These are phyloP conservation scores for Crotalus horridus DNA, from an alignment of 2,113 vertebrate genomes.

Conservation along the genomic window DNA sequence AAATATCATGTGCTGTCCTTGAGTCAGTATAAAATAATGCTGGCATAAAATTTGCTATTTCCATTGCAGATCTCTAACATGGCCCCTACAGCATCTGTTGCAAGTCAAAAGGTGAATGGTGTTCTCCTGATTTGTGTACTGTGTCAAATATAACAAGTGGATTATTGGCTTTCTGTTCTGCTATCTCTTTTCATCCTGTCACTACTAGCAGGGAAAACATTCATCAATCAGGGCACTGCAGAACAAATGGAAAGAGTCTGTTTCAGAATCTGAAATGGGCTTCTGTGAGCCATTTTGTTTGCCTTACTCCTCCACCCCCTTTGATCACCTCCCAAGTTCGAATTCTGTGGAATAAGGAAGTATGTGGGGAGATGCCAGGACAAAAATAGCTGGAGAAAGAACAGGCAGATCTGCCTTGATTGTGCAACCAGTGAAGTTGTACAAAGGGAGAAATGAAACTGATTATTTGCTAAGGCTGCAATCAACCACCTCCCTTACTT, in stretches of 20 bases:
- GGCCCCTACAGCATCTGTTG: background rate
- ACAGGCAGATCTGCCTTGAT: background rate
- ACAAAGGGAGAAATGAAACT: background rate
- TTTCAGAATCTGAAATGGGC: background rate
- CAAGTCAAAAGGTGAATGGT: background rate
- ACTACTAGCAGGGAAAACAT: background rate
- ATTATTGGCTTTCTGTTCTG: background rate
- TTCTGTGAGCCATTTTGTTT: background rate
- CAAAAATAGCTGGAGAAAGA: background rate
- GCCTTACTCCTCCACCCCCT: background rate
- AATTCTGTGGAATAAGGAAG: background rate
- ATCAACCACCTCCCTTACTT: background rate
- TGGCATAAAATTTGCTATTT: background rate
- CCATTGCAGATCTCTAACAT: background rate
- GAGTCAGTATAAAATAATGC: background rate
- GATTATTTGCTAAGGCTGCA: background rate
- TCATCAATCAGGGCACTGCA: background rate
- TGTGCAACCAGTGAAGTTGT: background rate
- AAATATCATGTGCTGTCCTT: background rate
- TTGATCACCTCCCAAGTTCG: background rate
- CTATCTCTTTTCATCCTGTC: background rate
- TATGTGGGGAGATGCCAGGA: background rate
- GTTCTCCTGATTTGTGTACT: background rate
- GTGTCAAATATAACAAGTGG: background rate
- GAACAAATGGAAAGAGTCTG: background rate